These are phyloP conservation scores for Hypomecis punctinalis DNA, from an alignment of 2,888 invertebrate species.

Conservation along the genomic window DNA sequence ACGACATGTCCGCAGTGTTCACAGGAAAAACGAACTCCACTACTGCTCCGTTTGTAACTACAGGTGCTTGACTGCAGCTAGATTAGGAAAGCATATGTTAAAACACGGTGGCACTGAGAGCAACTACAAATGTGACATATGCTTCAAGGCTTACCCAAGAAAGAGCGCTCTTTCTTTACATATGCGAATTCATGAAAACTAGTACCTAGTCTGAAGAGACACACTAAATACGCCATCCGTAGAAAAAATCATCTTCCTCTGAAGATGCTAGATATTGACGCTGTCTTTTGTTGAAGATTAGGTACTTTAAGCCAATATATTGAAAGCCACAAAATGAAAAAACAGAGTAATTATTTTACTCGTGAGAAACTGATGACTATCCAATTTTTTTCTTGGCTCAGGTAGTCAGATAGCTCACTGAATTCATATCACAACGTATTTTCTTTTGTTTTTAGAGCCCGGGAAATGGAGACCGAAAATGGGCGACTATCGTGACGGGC, in stretches of 20 bases:
- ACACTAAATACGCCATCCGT: conserved; percentile 45
- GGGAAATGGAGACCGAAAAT: too few relatives aligned
- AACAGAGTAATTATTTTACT: background rate
- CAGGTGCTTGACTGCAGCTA: conserved; percentile 45
- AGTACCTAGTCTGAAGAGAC: conserved; percentile 51
- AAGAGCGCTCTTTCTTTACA: conserved; percentile 49
- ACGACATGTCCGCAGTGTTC: conserved; percentile 68
- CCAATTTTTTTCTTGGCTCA: background rate
- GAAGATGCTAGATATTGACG: too few relatives aligned
- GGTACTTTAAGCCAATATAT: too few relatives aligned
- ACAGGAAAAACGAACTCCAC: conserved; percentile 62
- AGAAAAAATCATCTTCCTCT: background rate
- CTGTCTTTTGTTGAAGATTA: too few relatives aligned
- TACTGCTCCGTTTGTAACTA: conserved; percentile 63
- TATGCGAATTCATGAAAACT: conserved; percentile 37
- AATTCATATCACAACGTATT: too few relatives aligned
- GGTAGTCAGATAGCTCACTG: background rate
- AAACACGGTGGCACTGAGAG: conserved; percentile 61
- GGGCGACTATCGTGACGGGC: too few relatives aligned
- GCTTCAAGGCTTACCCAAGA: conserved; percentile 23
- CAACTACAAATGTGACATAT: conserved; percentile 48
- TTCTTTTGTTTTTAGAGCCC: too few relatives aligned
- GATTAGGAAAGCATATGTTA: conserved; percentile 65
- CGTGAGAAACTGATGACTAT: too few relatives aligned
- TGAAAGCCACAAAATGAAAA: background rate